Base-by-base conservation (phyloP, 2,888 invertebrate genomes). In the Amiota communis region DNA sequence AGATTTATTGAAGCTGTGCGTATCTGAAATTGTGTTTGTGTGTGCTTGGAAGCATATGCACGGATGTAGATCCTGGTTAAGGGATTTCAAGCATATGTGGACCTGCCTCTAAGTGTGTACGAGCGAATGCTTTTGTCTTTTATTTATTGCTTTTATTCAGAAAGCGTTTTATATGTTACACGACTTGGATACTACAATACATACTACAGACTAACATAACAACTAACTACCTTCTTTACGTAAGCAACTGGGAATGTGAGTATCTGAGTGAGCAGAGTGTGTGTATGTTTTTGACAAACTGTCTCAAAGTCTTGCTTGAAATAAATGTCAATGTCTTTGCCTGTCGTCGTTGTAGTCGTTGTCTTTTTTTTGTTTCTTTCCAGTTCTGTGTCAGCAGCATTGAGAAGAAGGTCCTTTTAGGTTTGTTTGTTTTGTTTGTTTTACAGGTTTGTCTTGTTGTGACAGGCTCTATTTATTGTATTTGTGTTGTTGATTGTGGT, bases 281-380 rank as follows among this genome's bases (percentile, higher is more conserved):
- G 36, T 36, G 36, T 36, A 36, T 36, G 36, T 36, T 36, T 36
- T 6, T 36, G 36, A 12, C 61, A n/a, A 61, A 36, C 4, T 15
- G 48, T 65, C 65, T 67, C 46, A 12, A 13, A 67, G 51, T 67
- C 49, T 49, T 15, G 8, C 20, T 17, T 53, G 51, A 53, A 68
- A 51, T 51, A 36, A 68, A 68, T 68, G 67, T 68, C 67, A 68
- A 68, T 68, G 67, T 68, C 67, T 36, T 2, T 68, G 67, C 48
- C 15, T 65, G 48, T 36, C 36, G 15, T 48, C 47, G 64, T 36
- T 6, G 17, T 48, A 11, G 23, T 65, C 15, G 1, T 15, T n/a
- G 47, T 65, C 11, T 8, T 46, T 63, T 12, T 46, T 63, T 46
- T n/a, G n/a, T 6, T 65, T 15, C 63, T 23, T 65, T n/a, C 59